Percentiles rank a stretch among this genome's conserved stretches.
Conservation (phyloP, 2,797 vertebrate species). For the Pitangus sulphuratus region DNA sequence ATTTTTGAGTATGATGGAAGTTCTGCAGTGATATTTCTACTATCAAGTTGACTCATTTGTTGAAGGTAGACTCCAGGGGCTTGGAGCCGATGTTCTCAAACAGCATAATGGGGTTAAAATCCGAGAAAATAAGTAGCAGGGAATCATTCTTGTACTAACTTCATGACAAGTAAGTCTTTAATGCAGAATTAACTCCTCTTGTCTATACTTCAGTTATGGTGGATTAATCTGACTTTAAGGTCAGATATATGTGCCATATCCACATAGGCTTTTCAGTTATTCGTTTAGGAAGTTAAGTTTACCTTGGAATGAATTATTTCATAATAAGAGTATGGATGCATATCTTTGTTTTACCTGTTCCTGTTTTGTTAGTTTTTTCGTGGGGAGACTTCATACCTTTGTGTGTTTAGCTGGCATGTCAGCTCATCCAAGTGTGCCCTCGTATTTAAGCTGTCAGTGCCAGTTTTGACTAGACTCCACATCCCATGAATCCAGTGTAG, state of each 20-base stretch:
- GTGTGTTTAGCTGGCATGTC: fast-evolving
- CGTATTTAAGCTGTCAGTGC: fast-evolving
- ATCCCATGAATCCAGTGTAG: fast-evolving
- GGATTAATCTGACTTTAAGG: background rate
- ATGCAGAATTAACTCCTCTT: background rate
- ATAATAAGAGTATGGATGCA: background rate
- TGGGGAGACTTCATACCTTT: background rate
- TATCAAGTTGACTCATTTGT: background rate
- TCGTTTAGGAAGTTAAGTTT: background rate
- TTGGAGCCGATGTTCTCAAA: background rate
- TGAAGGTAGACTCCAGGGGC: background rate
- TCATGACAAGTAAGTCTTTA: background rate
- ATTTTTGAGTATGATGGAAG: background rate
- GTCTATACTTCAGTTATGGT: background rate
- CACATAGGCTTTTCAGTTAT: background rate
- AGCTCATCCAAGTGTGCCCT: background rate
- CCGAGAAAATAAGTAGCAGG: background rate
- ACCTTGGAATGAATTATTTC: background rate
- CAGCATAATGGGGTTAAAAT: background rate
- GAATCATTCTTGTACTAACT: background rate
- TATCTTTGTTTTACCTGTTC: background rate
- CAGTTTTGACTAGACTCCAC: background rate
- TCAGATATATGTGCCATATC: background rate
- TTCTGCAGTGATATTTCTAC: background rate
- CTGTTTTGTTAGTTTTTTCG: background rate